Conservation (phyloP, 2,888 invertebrate genomes). For the Catocala sponsa region DNA sequence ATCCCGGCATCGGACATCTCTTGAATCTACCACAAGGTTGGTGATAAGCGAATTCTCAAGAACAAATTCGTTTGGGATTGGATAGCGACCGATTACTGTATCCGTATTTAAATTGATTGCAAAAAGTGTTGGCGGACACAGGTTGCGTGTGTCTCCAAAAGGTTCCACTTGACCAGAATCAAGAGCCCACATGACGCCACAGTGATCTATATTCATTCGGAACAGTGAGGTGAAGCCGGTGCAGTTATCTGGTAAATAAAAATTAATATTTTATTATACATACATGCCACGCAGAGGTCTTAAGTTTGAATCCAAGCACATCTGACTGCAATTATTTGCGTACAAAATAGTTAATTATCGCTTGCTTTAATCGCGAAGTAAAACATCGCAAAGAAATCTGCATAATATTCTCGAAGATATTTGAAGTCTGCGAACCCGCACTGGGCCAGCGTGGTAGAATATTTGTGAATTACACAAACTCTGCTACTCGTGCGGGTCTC, state of each 20-base stretch:
- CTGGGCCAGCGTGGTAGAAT: too few species aligned
- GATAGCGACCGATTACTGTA: constrained; percentile 88
- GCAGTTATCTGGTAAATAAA: constrained; percentile 76
- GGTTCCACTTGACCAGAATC: constrained; percentile 93
- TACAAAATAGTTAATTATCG: too few species aligned
- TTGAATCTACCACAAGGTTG: constrained; percentile 90
- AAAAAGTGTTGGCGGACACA: constrained; percentile 92
- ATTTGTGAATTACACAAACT: too few species aligned
- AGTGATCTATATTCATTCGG: constrained; percentile 92
- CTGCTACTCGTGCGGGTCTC: too few species aligned
- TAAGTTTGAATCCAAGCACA: too few species aligned
- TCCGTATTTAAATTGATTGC: constrained; percentile 92
- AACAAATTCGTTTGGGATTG: constrained; percentile 90
- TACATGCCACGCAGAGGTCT: neutral
- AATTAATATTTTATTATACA: neutral
- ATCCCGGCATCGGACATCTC: constrained; percentile 88
- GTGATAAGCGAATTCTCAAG: constrained; percentile 91
- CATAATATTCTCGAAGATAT: too few species aligned
- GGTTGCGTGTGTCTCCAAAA: constrained; percentile 89
- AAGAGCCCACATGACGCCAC: constrained; percentile 93
- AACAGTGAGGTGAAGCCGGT: constrained; percentile 92
- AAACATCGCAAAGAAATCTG: too few species aligned
- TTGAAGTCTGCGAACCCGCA: too few species aligned
- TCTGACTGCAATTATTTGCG: too few species aligned
- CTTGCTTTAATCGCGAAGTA: too few species aligned